Conservation (phyloP, 2,113 vertebrate species). For the Chelonoidis abingdonii region DNA sequence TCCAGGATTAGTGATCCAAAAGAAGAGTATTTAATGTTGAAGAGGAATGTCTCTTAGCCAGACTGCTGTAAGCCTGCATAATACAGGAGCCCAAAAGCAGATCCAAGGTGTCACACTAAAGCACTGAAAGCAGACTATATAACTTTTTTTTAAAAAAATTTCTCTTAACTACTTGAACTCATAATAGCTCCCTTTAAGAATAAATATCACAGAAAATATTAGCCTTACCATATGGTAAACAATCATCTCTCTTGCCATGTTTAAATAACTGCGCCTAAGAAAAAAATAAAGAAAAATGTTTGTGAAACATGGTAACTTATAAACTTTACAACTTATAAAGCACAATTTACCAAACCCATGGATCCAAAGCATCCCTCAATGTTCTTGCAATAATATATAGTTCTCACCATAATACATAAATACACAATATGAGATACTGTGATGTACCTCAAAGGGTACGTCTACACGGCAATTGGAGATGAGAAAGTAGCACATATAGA, state of each 20-base stretch:
- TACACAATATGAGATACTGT: background rate
- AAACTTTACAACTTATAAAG: background rate
- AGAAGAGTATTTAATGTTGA: background rate
- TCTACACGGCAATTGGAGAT: background rate
- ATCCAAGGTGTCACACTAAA: background rate
- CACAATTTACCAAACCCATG: background rate
- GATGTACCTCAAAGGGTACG: background rate
- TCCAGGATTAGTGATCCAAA: background rate
- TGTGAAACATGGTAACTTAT: background rate
- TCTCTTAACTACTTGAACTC: background rate
- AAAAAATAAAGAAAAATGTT: background rate
- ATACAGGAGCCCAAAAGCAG: background rate
- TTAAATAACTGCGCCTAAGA: constrained; percentile 95
- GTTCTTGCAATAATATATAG: background rate
- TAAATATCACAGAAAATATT: background rate
- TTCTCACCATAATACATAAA: background rate
- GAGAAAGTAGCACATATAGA: background rate
- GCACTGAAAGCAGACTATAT: background rate
- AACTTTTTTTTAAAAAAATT: background rate
- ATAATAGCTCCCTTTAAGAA: background rate
- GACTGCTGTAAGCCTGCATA: background rate
- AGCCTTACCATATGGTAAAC: constrained; percentile 91
- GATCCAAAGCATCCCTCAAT: background rate
- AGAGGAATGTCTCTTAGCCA: background rate
- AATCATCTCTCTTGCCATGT: constrained; percentile 95